These are phyloP conservation scores for Chiroxiphia lanceolata DNA, from an alignment of 2,797 vertebrate species.

Conservation along the genomic window DNA sequence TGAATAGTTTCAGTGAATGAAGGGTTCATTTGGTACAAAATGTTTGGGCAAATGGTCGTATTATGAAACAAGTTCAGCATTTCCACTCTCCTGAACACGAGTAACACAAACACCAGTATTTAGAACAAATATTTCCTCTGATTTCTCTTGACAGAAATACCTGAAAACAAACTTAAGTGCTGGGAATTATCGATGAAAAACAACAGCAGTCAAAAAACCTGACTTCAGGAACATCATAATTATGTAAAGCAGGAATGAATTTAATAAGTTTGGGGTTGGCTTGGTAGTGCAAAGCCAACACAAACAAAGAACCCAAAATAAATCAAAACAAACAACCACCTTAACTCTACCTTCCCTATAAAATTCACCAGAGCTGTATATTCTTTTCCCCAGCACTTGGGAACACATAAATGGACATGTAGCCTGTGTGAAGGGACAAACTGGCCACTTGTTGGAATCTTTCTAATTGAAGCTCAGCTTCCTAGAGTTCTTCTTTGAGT, in stretches of 20 bases:
- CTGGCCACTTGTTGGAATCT: neutral
- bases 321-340: neutral
- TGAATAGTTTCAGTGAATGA: neutral
- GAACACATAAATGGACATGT: fast-evolving
- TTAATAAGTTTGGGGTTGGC: neutral
- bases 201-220: neutral
- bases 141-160: neutral
- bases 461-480: neutral
- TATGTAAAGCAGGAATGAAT: neutral
- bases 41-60: neutral
- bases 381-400: neutral
- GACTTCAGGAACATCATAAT: neutral
- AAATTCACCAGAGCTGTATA: neutral
- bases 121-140: neutral
- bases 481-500: neutral
- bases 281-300: neutral
- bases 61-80: neutral
- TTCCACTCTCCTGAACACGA: neutral
- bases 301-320: neutral
- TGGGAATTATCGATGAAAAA: neutral
- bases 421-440: neutral
- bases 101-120: neutral
- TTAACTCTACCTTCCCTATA: neutral
- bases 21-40: neutral
- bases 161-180: neutral